Evolutionary conservation across 2,113 vertebrate genomes (phyloP).

Genomic region (Protomyctophum bolini): DNA sequence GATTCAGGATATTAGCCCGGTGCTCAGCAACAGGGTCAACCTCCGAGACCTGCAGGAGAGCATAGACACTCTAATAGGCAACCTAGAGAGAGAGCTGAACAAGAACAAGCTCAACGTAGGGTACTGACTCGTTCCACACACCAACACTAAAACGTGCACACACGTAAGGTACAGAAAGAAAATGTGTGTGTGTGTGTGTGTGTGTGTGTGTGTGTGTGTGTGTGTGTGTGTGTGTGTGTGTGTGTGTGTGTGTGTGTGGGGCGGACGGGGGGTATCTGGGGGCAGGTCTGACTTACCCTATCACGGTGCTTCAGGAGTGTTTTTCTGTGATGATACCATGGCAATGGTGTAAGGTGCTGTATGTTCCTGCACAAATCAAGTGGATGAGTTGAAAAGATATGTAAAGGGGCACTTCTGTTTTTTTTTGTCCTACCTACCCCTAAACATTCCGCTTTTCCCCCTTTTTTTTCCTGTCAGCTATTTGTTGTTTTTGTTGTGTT

Average conservation of each 20-base stretch:
- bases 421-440: conserved; percentile 34
- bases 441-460: conserved; percentile 62
- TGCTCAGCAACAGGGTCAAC: conserved; percentile 85
- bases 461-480: conserved; percentile 40
- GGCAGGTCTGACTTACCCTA: conserved; percentile 21
- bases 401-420: conserved; percentile 54
- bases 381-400: conserved; percentile 40
- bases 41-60: conserved; percentile 97
- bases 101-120: conserved; percentile 92
- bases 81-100: conserved; percentile 95
- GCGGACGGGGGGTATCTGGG: not conserved
- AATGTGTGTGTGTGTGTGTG: too few species aligned
- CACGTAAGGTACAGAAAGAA: not conserved
- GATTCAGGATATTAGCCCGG: conserved; percentile 86
- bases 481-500: conserved; percentile 40
- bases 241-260: not conserved
- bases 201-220: too few species aligned
- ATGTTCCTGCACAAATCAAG: conserved; percentile 26
- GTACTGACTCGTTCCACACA: conserved; percentile 72
- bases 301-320: conserved; percentile 53
- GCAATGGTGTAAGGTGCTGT: conserved; percentile 31
- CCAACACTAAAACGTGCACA: not conserved
- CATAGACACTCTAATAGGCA: conserved; percentile 95
- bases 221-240: too few species aligned
- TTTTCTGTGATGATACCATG: conserved; percentile 25